These are phyloP conservation scores for Hozukius guyotensis DNA, from an alignment of 2,797 vertebrate genomes.

Conservation along the genomic window DNA sequence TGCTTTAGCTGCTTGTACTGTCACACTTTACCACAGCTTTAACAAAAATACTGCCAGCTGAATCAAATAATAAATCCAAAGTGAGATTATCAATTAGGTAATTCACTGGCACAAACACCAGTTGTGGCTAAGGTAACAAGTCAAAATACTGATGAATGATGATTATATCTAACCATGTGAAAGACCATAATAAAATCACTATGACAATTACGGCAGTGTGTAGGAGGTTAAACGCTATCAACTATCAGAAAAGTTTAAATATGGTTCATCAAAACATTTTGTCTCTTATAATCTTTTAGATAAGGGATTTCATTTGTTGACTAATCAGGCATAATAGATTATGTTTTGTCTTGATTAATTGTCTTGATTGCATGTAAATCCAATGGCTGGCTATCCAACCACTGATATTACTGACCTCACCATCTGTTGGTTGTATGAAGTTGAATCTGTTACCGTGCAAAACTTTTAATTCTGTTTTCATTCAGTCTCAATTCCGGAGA, in stretches of 20 bases:
- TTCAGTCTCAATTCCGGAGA: neutral
- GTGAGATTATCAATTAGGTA: neutral
- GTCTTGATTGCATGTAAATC: neutral
- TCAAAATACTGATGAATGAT: constrained; percentile 3
- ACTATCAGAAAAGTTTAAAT: neutral
- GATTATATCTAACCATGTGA: neutral
- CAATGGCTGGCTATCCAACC: neutral
- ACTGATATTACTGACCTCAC: neutral
- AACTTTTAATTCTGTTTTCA: neutral
- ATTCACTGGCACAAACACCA: neutral
- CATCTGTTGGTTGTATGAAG: neutral
- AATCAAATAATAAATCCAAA: constrained; percentile 1
- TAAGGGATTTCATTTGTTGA: neutral
- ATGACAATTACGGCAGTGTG: neutral
- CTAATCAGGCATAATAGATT: neutral
- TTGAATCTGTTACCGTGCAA: too few species aligned
- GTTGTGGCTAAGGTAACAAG: neutral
- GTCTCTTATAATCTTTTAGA: neutral
- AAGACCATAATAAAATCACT: neutral
- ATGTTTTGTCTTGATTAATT: neutral
- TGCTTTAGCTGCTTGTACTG: neutral
- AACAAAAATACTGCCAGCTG: neutral
- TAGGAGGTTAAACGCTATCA: neutral
- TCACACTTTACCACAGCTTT: neutral
- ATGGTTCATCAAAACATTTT: neutral